Evolutionary conservation across 2,888 invertebrate species (phyloP).

Genomic region (Netelia fuscicornis): DNA sequence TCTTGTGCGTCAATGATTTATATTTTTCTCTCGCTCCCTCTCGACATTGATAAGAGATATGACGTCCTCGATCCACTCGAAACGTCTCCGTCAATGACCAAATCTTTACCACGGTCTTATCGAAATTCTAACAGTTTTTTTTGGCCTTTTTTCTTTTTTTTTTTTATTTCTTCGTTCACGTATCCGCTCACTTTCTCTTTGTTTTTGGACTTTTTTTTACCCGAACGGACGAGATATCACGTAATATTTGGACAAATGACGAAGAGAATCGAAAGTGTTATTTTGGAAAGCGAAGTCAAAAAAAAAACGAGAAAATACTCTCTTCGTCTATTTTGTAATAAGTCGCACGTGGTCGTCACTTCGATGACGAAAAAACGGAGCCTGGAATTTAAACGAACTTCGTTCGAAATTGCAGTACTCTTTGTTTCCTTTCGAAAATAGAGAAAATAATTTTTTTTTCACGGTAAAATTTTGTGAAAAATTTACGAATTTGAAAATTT

Average conservation of each 20-base stretch:
- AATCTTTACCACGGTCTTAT: constrained; percentile 22
- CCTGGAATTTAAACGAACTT: background rate
- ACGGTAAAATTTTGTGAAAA: background rate
- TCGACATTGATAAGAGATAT: constrained; percentile 31
- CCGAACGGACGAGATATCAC: constrained; percentile 8
- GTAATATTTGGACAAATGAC: constrained; percentile 48
- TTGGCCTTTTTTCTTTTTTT: background rate
- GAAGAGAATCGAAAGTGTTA: constrained; percentile 55
- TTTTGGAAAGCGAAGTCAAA: constrained; percentile 52
- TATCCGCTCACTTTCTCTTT: background rate
- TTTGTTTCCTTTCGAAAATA: background rate
- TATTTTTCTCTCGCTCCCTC: constrained; percentile 27
- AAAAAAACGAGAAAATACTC: background rate
- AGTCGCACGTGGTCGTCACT: background rate
- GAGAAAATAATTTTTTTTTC: background rate
- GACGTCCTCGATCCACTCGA: constrained; percentile 21
- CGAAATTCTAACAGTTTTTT: background rate
- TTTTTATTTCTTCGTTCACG: constrained; percentile 20
- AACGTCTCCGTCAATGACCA: constrained; percentile 31
- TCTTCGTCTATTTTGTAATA: constrained; percentile 32
- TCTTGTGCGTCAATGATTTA: constrained; percentile 60
- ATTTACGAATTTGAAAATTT: no score
- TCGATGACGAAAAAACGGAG: constrained; percentile 5
- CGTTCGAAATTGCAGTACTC: background rate
- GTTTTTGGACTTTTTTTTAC: no score